Percentiles rank a stretch among this genome's conserved stretches.
These are phyloP conservation scores for Pseudorhombus dupliciocellatus DNA, from an alignment of 2,113 vertebrate species.

Conservation along the genomic window DNA sequence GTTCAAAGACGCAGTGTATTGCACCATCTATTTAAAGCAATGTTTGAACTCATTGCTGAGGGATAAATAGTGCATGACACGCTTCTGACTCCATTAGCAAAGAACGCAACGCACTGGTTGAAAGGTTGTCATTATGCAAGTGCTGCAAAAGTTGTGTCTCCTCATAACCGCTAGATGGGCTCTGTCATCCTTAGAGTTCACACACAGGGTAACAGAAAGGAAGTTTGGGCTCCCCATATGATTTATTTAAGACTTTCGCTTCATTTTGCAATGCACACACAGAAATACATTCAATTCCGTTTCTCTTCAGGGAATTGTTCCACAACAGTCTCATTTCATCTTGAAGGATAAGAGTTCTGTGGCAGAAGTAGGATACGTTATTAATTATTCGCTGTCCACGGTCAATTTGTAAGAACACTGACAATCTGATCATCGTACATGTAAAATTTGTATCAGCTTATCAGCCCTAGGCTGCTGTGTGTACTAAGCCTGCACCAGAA, in stretches of 20 bases:
- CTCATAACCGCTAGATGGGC: conserved; percentile 41
- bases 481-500: too few species aligned
- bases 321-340: not conserved
- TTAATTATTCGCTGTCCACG: not conserved
- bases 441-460: not conserved
- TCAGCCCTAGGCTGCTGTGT: too few species aligned
- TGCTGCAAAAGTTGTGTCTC: conserved; percentile 22
- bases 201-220: not conserved
- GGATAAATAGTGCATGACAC: conserved; percentile 54
- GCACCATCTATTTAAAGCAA: conserved; percentile 58
- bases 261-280: too few species aligned
- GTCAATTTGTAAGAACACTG: not conserved
- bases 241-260: not conserved
- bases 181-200: conserved; percentile 23
- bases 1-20: conserved; percentile 40
- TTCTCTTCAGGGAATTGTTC: too few species aligned
- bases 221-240: not conserved
- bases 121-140: conserved; percentile 42
- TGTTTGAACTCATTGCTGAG: conserved; percentile 44
- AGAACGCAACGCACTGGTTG: conserved; percentile 13
- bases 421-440: not conserved
- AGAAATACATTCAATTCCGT: too few species aligned
- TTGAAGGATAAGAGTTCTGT: not conserved
- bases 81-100: conserved; percentile 48
- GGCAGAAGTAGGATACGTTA: not conserved